Percentiles rank a stretch among this genome's conserved stretches.
Conservation (phyloP, 2,113 vertebrate genomes). For the Pyxicephalus adspersus region DNA sequence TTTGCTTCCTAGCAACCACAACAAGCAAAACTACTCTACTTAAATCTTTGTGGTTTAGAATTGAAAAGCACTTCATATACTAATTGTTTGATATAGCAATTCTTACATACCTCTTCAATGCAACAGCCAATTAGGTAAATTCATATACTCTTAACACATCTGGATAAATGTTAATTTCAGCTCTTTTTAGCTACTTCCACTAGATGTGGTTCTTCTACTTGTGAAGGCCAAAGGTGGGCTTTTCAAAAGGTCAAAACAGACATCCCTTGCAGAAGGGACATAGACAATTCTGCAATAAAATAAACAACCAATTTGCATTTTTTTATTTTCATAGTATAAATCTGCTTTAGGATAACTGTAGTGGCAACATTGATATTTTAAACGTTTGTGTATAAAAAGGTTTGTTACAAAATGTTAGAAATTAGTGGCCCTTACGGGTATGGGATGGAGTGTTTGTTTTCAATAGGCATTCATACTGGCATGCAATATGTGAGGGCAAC, state of each 20-base stretch:
- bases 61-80: conserved; percentile 40
- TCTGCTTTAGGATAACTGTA: too few relatives aligned
- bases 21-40: background rate
- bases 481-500: too few relatives aligned
- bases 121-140: conserved; percentile 40
- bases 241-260: conserved; percentile 29
- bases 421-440: too few relatives aligned
- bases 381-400: too few relatives aligned
- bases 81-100: conserved; percentile 38
- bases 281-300: too few relatives aligned
- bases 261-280: background rate
- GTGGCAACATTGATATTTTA: too few relatives aligned
- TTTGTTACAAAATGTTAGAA: too few relatives aligned
- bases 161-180: conserved; percentile 1
- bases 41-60: conserved; percentile 18
- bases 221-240: conserved; percentile 14
- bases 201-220: background rate
- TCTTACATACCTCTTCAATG: conserved; percentile 17
- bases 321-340: too few relatives aligned
- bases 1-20: conserved; percentile 26
- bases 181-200: background rate
- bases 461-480: too few relatives aligned
- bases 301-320: too few relatives aligned
- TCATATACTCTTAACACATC: conserved; percentile 5
- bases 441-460: too few relatives aligned